Percentiles rank a stretch among this genome's conserved stretches.
phyloP scores from a whole-genome alignment of 2,888 invertebrate genomes.

The Heliconius hortense region DNA sequence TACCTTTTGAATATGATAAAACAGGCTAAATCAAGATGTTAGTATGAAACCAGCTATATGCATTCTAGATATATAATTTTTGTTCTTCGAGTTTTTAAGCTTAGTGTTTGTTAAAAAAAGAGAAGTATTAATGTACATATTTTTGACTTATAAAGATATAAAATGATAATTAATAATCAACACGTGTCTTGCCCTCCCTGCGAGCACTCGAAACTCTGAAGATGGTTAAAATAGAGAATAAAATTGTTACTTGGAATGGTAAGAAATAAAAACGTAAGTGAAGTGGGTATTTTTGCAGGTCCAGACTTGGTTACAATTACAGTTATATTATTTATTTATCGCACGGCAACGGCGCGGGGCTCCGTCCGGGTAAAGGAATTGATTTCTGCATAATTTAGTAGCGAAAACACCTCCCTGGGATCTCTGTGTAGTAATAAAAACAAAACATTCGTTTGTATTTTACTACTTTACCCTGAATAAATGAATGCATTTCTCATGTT shows the following conservation, averaged over 20 bases:
- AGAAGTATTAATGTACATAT: neutral
- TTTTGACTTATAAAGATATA: neutral
- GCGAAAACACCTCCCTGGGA: constrained; percentile 73
- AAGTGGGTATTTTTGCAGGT: constrained; percentile 53
- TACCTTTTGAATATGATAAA: neutral
- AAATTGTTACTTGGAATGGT: constrained; percentile 9
- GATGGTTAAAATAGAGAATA: neutral
- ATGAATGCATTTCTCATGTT: constrained; percentile 56
- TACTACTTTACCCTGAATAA: constrained; percentile 70
- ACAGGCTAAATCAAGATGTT: neutral
- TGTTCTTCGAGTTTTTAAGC: neutral
- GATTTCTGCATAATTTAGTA: constrained; percentile 81
- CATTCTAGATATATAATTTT: neutral
- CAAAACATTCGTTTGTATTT: constrained; percentile 78
- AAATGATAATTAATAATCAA: neutral
- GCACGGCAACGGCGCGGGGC: constrained; percentile 60
- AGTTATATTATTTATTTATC: constrained; percentile 79
- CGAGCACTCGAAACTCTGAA: neutral
- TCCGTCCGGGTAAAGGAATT: constrained; percentile 75
- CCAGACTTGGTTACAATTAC: constrained; percentile 69
- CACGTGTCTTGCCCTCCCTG: neutral
- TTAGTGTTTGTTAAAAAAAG: neutral
- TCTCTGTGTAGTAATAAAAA: constrained; percentile 72
- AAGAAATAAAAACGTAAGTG: constrained; percentile 37
- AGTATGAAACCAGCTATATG: neutral